Evolutionary conservation across 2,113 vertebrate genomes (phyloP).

Genomic region (Odontophorus gujanensis): DNA sequence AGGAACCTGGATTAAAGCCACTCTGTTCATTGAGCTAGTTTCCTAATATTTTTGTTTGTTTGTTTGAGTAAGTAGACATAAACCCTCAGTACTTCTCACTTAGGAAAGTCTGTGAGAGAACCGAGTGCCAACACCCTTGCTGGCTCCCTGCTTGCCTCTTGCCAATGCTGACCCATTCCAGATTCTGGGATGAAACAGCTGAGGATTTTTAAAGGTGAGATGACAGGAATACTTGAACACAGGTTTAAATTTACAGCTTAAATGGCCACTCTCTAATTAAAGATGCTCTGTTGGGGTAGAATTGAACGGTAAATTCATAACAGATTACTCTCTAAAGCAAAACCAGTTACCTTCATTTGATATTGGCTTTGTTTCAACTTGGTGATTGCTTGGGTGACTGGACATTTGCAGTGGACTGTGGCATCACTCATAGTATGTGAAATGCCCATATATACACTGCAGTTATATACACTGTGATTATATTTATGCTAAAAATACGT

Average conservation of each 20-base stretch:
- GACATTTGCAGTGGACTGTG: neutral
- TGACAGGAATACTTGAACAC: too few species aligned
- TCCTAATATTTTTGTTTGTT: neutral
- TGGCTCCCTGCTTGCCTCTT: constrained; percentile 2
- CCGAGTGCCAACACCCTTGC: constrained; percentile 45
- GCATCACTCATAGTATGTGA: neutral
- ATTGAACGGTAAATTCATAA: neutral
- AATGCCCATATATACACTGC: neutral
- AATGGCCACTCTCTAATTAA: neutral
- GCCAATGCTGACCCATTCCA: constrained; percentile 21
- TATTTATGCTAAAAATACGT: neutral
- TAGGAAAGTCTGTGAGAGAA: constrained; percentile 3
- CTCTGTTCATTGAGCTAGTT: neutral
- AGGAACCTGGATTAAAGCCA: constrained; percentile 24
- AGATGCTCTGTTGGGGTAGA: neutral
- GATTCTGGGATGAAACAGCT: neutral
- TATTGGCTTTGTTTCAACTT: neutral
- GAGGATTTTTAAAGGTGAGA: neutral
- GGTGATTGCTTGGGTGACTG: neutral
- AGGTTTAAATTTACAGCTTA: neutral
- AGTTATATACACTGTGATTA: neutral
- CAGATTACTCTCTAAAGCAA: neutral
- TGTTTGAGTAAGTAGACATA: neutral
- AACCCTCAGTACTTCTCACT: neutral
- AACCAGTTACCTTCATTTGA: neutral